Percentiles rank a stretch among this genome's conserved stretches.
Evolutionary conservation across 1,140 invertebrate genomes (phyloP).

Genomic region (Macrostomum lignano): DNA sequence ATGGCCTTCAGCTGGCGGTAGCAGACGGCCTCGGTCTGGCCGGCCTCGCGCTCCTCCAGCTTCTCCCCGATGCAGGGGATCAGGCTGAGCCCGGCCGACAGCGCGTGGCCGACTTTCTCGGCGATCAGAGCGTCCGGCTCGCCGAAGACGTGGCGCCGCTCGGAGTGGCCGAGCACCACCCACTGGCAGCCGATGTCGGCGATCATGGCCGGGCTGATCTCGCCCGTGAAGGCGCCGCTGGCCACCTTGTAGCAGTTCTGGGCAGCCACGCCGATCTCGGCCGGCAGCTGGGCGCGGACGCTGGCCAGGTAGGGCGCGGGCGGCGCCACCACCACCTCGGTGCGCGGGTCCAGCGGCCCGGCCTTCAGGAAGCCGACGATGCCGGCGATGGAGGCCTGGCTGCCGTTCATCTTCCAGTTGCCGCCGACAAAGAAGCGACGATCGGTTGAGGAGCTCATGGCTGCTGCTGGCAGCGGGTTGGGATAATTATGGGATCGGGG

Average conservation of each 20-base stretch:
- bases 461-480: too few species aligned
- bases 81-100: conserved; percentile 55
- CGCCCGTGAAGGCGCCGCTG: conserved; percentile 81
- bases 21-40: conserved; percentile 79
- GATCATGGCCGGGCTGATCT: conserved; percentile 63
- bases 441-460: too few species aligned
- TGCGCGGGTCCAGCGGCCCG: conserved; percentile 43
- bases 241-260: conserved; percentile 78
- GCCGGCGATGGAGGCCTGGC: conserved; percentile 44
- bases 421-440: conserved; percentile 97
- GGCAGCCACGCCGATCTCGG: conserved; percentile 46
- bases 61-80: conserved; percentile 93
- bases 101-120: conserved; percentile 62
- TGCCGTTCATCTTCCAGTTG: conserved; percentile 80
- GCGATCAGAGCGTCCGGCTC: conserved; percentile 59
- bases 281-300: conserved; percentile 40
- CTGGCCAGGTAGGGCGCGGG: conserved; percentile 61
- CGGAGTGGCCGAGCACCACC: conserved; percentile 92
- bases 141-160: conserved; percentile 72
- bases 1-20: conserved; percentile 65
- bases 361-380: conserved; percentile 49
- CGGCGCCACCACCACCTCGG: conserved; percentile 63
- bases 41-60: conserved; percentile 66
- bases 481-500: too few species aligned
- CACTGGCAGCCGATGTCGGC: conserved; percentile 63